Base-by-base conservation (phyloP, 2,888 invertebrate species). In the Nomada fabriciana region DNA sequence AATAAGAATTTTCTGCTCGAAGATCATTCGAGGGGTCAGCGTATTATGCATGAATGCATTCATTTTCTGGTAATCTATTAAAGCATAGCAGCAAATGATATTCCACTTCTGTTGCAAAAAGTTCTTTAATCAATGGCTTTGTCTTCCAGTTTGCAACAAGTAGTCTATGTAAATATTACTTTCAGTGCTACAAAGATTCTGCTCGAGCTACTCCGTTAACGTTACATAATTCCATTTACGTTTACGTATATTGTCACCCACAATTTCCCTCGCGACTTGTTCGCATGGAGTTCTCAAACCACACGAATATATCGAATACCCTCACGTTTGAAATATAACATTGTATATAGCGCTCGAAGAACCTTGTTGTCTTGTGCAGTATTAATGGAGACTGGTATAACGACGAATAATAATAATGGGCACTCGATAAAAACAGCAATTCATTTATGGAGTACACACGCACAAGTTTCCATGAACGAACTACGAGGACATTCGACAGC, bases 21-120 rank as follows among this genome's bases (percentile, higher is more conserved):
- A 20, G 68, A 70, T 67, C 65, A 36, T 55, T 50, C 42, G 52
- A 47, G 7, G 47, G 80, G 71, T 63, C 67, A 67, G 55, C 77
- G n/a, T 60, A 61, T 77, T 64, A 77, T 61, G 52, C 60, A 53
- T 3, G 65, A 36, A 25, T 50, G 23, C 65, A 70, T 77, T 73
- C 65, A 64, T 71, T 64, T 57, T 23, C 50, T 25, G 29, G 57
- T 71, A 36, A 13, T 13, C 50, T 23, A 53, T 73, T 60, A 61
- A 7, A 57, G 23, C n/a, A 59, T 13, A 11, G 23, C 25, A n/a
- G 36, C 67, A 43, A 25, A 11, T 2, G 11, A 3, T 47, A 15
- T 47, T 15, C 47, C 11, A 47, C 7, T 7, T 5, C 36, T 36
- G 36, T 13, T 2, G 47, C 47, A 15, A 47, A 47, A 13, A 47